Percentiles rank a stretch among this genome's conserved stretches.
phyloP scores from a whole-genome alignment of 2,113 vertebrate species.

The Rhinichthys klamathensis region DNA sequence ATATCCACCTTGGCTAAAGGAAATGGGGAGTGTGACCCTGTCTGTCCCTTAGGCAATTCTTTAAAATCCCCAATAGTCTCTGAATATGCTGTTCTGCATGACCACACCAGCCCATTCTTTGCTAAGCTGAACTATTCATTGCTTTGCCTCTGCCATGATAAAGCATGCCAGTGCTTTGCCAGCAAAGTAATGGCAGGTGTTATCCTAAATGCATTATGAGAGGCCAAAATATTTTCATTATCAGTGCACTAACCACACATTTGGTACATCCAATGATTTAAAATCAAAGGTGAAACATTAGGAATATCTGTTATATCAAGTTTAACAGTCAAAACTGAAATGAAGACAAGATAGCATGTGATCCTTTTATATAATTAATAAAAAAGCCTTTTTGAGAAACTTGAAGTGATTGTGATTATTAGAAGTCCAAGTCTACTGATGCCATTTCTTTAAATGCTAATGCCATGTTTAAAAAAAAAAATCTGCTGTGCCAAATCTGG shows the following conservation, averaged over 20 bases:
- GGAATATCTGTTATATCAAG: background rate
- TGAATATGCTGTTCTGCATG: conserved; percentile 33
- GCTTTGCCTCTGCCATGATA: conserved; percentile 3
- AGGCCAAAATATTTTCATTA: background rate
- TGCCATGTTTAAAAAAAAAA: no score
- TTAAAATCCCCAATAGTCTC: conserved; percentile 6
- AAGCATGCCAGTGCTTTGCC: conserved; percentile 8
- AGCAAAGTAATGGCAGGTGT: conserved; percentile 24
- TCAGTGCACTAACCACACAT: background rate
- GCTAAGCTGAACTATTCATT: conserved; percentile 25
- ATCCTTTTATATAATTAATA: background rate
- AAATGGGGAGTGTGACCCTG: conserved; percentile 17
- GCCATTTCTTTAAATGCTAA: background rate
- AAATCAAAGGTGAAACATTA: background rate
- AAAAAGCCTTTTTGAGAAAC: background rate
- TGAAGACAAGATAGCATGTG: conserved; percentile 6
- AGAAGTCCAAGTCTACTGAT: background rate
- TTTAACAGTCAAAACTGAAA: conserved; percentile 24
- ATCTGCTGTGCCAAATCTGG: no score
- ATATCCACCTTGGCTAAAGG: conserved; percentile 12
- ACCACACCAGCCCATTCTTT: conserved; percentile 26
- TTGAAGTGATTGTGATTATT: background rate
- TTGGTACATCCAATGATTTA: no score
- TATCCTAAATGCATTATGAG: background rate
- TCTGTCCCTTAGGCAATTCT: background rate